Evolutionary conservation across 2,888 invertebrate genomes (phyloP), one percentile per base, ranked within the genome.

Genomic region (Pyrrhosoma nymphula): DNA sequence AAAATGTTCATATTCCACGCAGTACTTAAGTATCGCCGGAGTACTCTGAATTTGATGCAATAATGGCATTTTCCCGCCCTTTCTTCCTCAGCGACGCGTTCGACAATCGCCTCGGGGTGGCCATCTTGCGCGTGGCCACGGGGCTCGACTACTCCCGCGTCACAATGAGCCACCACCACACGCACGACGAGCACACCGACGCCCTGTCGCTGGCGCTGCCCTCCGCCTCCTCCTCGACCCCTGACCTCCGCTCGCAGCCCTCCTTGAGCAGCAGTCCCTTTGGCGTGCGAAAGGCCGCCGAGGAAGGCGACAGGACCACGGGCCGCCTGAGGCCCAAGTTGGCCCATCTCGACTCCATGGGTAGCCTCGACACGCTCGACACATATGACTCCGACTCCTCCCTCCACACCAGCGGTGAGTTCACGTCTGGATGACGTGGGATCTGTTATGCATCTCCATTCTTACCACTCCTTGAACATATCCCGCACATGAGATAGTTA

Each of bases 81-180:
- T 2, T 60, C 20, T 60, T 60, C 69, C 69, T 95, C 97, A 99
- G 99, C 97, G 99, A 99, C 97, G 99, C 99, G 0, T 97, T 99
- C 96, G 99, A 99, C 97, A 98, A 99, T 97, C 99, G 99, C 97
- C 98, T 99, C 97, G 99, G 99, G 16, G 98, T 99, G 55, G 99
- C 99, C 16, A 98, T 99, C 95, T 97, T 99, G 55, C 98, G 99
- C 95, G 98, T 99, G 30, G 98, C 98, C 96, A 98, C 98, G 96
- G 99, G 99, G 0, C 98, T 99, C 96, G 98, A 99, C 97, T 98
- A 98, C 96, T 97, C 97, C 3, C 97, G 97, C 88, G 96, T 97
- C 47, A 96, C 97, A 20, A 35, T n/a, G 56, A 23, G 35, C 14
- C 26, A 47, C 63, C 69, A 47, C 63, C 69, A 47, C 8, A 10